A percentile compares a stretch with the other conserved stretches of the same genome.
Evolutionary conservation across 2,888 invertebrate species (phyloP).

Genomic region (Rhagium mordax): DNA sequence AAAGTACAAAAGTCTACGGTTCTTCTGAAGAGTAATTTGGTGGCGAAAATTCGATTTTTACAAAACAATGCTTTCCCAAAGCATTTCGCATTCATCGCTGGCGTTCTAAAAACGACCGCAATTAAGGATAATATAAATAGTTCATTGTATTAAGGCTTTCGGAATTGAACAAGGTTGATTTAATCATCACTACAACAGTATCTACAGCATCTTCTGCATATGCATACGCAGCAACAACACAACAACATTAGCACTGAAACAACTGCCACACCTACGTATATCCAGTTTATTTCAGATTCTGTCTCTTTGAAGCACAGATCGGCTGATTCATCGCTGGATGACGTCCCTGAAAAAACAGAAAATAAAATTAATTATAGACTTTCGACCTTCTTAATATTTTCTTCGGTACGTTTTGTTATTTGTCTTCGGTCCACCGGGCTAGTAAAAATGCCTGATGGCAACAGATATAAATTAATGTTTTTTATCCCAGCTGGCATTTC

Average conservation of each 20-base stretch:
- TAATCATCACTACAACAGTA: constrained; percentile 64
- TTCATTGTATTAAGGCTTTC: constrained; percentile 52
- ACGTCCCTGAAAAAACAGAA: constrained; percentile 58
- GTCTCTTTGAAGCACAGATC: constrained; percentile 75
- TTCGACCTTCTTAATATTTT: neutral
- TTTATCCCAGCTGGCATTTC: neutral
- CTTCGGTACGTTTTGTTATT: neutral
- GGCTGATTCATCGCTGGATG: constrained; percentile 81
- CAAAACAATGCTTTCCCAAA: neutral
- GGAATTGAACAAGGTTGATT: constrained; percentile 53
- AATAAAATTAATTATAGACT: neutral
- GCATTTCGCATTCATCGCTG: neutral
- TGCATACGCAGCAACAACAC: constrained; percentile 67
- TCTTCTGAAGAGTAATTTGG: neutral
- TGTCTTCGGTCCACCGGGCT: neutral
- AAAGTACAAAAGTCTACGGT: neutral
- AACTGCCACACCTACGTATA: constrained; percentile 64
- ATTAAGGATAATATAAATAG: constrained; percentile 45
- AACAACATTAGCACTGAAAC: constrained; percentile 62
- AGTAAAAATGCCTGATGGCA: neutral
- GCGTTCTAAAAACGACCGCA: constrained; percentile 28
- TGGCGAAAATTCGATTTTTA: neutral
- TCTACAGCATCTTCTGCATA: constrained; percentile 66
- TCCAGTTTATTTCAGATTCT: constrained; percentile 65
- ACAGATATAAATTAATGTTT: neutral